Base-by-base conservation (phyloP, 2,113 vertebrate genomes). In the Megaptera novaeangliae region DNA sequence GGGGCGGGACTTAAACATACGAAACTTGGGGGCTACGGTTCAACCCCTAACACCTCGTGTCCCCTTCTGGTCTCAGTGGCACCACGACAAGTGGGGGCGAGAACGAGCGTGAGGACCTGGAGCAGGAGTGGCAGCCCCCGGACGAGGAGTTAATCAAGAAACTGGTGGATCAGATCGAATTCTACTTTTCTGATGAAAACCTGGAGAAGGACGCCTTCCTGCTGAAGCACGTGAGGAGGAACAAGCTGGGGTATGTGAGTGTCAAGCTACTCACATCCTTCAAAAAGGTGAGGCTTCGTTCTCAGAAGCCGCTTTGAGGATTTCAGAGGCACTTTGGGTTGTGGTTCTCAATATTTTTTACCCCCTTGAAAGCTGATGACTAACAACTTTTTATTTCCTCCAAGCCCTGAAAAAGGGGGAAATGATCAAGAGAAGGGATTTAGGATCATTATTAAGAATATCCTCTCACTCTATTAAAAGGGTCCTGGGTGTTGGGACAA, bases 211-310 rank as follows among this genome's bases (percentile, higher is more conserved):
- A 99, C 0, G 99, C 99, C 96, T 99, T 99, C 97, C 99, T 99
- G 91, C 99, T 99, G 39, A 99, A 99, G 97, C 99, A 99, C 0
- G 99, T 99, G 89, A 97, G 99, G 80, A 99, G 99, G 96, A 99
- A 99, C 98, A 99, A 99, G 98, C 99, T 99, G 91, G 99, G 99
- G 15, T 99, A 99, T 3, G 99, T 99, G 98, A 99, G 99, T 21
- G 99, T 99, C 97, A 99, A 99, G 98, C 98, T 99, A 57, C 99
- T 99, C 97, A 99, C 99, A 2, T 99, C 99, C 7, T 99, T 99
- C 98, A 99, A 99, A 98, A 99, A 99, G 99, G 99, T 99, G 98
- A 97, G 97, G 4, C 75, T 21, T 34, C 23, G 0, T 89, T 52
- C 59, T 66, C 94, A 61, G 55, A 29, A 17, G 39, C 57, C 7